A percentile compares a stretch with the other conserved stretches of the same genome.
phyloP scores from a whole-genome alignment of 2,888 invertebrate species.

The Neoascia interrupta region DNA sequence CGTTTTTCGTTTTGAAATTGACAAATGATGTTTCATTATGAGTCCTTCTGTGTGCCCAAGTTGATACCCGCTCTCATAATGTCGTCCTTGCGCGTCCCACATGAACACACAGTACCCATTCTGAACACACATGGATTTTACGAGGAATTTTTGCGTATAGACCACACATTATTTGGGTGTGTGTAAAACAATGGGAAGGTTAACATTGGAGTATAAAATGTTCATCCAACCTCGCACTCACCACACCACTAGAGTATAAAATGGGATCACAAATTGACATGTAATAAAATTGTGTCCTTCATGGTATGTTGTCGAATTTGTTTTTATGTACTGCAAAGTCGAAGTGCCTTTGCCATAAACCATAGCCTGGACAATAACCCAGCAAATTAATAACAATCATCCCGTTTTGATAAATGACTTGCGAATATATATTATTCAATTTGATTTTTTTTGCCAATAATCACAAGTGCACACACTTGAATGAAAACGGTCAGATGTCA shows the following conservation, averaged over 20 bases:
- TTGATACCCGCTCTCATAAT: constrained; percentile 21
- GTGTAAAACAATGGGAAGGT: not conserved
- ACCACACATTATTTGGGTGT: not conserved
- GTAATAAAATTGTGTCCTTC: constrained; percentile 59
- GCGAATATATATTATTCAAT: constrained; percentile 37
- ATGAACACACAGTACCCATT: not conserved
- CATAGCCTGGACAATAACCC: not conserved
- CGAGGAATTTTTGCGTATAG: constrained; percentile 14
- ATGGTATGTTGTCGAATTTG: constrained; percentile 39
- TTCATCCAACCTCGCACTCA: too few relatives aligned
- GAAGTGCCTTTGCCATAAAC: not conserved
- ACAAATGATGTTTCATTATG: constrained; percentile 70
- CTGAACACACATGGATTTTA: not conserved
- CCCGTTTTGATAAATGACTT: constrained; percentile 41
- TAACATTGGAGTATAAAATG: constrained; percentile 21
- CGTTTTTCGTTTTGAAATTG: constrained; percentile 66
- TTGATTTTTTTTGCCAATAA: too few relatives aligned
- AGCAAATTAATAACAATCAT: constrained; percentile 52
- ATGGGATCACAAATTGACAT: constrained; percentile 64
- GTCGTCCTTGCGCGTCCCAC: not conserved
- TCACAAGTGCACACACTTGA: not conserved
- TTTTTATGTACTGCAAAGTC: constrained; percentile 19
- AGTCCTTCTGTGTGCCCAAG: constrained; percentile 52
- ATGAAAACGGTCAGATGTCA: constrained; percentile 13
- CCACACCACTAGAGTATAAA: constrained; percentile 30